Conservation (phyloP, 1,140 invertebrate genomes). For the Euborellia annulipes region DNA sequence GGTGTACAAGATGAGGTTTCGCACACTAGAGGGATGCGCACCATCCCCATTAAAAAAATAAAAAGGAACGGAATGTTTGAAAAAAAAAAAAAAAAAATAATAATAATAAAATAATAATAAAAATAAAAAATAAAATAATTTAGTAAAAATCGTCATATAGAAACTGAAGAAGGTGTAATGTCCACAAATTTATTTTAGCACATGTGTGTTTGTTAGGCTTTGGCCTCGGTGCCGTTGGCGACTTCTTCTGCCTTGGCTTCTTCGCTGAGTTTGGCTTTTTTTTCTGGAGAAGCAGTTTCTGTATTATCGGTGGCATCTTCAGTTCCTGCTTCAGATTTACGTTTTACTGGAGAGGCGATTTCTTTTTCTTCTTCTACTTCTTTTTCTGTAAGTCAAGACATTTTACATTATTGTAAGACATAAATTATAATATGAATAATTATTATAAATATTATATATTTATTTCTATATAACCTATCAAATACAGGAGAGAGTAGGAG, state of each 20-base stretch:
- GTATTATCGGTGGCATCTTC: slow-evolving; percentile 30
- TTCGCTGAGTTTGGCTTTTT: slow-evolving; percentile 51
- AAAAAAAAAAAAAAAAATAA: slow-evolving; percentile 1
- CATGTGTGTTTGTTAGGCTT: slow-evolving; percentile 24
- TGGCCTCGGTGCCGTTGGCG: slow-evolving; percentile 36
- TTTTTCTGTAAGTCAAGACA: too few relatives aligned
- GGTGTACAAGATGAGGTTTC: too few relatives aligned
- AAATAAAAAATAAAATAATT: slow-evolving; percentile 8
- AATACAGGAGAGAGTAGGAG: too few relatives aligned
- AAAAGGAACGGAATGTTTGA: slow-evolving; percentile 1
- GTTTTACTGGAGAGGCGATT: slow-evolving; percentile 43
- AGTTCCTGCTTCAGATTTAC: slow-evolving; percentile 45
- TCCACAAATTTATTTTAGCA: background rate
- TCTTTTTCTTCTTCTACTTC: too few relatives aligned
- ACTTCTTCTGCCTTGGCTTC: slow-evolving; percentile 35
- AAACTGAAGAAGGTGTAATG: slow-evolving; percentile 3
- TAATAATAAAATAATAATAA: background rate
- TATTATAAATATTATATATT: too few relatives aligned
- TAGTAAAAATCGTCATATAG: slow-evolving; percentile 6
- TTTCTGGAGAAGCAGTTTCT: slow-evolving; percentile 47
- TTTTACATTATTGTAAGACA: too few relatives aligned
- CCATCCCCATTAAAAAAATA: too few relatives aligned
- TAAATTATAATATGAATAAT: too few relatives aligned
- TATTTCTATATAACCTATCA: too few relatives aligned
- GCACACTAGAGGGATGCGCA: too few relatives aligned